Conservation (phyloP, 2,888 invertebrate species). For the Xylota segnis region DNA sequence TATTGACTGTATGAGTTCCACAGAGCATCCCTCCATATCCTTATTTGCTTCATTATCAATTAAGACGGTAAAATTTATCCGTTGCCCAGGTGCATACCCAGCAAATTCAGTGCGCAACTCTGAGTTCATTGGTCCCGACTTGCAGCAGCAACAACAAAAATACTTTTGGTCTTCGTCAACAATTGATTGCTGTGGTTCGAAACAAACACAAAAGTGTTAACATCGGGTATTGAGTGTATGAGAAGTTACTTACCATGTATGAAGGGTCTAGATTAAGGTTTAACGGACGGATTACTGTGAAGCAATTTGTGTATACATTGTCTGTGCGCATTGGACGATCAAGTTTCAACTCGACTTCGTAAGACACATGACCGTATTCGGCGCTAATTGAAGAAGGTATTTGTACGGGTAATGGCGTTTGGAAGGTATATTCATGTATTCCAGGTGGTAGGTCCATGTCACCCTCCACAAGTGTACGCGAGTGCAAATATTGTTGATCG, state of each 20-base stretch:
- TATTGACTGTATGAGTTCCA: constrained; percentile 72
- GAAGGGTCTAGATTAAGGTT: constrained; percentile 60
- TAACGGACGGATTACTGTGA: constrained; percentile 59
- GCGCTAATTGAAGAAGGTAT: constrained; percentile 77
- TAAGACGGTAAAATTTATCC: constrained; percentile 74
- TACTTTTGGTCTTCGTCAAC: constrained; percentile 70
- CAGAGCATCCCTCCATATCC: constrained; percentile 66
- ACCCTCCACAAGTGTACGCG: constrained; percentile 60
- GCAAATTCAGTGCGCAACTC: constrained; percentile 77
- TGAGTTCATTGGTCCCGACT: constrained; percentile 75
- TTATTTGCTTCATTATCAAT: constrained; percentile 78
- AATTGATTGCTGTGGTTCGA: constrained; percentile 71
- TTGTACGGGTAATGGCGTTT: constrained; percentile 77
- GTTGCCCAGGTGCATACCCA: constrained; percentile 79
- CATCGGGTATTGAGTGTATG: background rate
- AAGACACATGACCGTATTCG: constrained; percentile 56
- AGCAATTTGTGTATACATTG: constrained; percentile 45
- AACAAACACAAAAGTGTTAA: no score
- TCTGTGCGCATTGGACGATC: constrained; percentile 58
- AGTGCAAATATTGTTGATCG: constrained; percentile 75
- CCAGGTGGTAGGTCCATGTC: constrained; percentile 73
- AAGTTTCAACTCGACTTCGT: constrained; percentile 62
- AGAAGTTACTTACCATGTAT: constrained; percentile 36
- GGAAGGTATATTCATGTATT: constrained; percentile 78
- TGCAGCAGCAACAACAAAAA: constrained; percentile 78